A percentile compares a stretch with the other conserved stretches of the same genome.
Conservation (phyloP, 2,113 vertebrate genomes). For the Siphamia tubifer region DNA sequence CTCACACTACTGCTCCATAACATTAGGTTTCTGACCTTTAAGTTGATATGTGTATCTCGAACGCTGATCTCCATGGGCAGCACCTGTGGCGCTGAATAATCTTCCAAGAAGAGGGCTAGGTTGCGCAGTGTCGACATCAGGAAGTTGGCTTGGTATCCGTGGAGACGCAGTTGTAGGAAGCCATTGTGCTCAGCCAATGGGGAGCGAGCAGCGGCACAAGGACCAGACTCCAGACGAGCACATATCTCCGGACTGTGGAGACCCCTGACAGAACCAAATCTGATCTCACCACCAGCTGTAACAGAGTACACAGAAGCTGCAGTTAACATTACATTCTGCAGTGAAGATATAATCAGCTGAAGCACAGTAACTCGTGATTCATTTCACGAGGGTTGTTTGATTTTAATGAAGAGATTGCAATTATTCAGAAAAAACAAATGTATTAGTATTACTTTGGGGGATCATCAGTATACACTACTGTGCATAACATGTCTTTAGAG, state of each 20-base stretch:
- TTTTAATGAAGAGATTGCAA: no score
- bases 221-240: constrained; percentile 90
- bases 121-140: constrained; percentile 91
- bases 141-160: constrained; percentile 89
- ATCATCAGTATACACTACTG: no score
- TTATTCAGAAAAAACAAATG: no score
- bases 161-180: constrained; percentile 91
- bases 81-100: constrained; percentile 87
- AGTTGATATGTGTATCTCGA: constrained; percentile 87
- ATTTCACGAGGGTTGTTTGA: no score
- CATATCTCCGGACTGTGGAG: constrained; percentile 82
- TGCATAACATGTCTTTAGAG: not conserved
- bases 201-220: constrained; percentile 86
- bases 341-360: not conserved
- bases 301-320: not conserved
- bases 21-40: constrained; percentile 82
- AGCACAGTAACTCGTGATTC: not conserved
- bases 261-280: not conserved
- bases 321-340: not conserved
- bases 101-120: constrained; percentile 93
- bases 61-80: constrained; percentile 97
- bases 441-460: no score
- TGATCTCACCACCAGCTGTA: constrained; percentile 13
- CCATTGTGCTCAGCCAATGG: constrained; percentile 91
- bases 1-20: not conserved